Conservation (phyloP, 2,113 vertebrate species). For the Mixornis gularis region DNA sequence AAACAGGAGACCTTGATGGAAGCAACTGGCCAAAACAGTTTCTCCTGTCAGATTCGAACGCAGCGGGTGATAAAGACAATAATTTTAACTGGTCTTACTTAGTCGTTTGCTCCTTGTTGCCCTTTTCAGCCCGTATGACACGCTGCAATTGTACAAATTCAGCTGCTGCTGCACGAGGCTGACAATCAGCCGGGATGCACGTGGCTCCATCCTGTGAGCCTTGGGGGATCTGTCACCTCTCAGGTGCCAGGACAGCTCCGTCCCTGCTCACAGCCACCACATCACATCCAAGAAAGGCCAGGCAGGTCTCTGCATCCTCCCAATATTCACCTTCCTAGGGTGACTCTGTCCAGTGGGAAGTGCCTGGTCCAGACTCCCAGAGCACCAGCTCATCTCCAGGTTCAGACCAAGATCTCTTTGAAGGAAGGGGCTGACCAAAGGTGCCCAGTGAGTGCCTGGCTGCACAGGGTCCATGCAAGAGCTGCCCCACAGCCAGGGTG, state of each 20-base stretch:
- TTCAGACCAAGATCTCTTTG: background rate
- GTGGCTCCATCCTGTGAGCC: fast-evolving
- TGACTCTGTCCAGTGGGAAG: fast-evolving
- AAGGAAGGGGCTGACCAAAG: background rate
- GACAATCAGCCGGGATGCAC: fast-evolving
- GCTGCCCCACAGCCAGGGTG: background rate
- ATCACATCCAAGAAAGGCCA: fast-evolving
- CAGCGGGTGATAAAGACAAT: background rate
- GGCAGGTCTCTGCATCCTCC: fast-evolving
- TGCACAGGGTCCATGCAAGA: fast-evolving
- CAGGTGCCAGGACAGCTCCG: background rate
- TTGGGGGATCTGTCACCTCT: background rate
- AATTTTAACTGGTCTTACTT: background rate
- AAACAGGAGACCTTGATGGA: background rate
- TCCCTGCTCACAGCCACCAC: background rate
- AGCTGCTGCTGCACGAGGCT: background rate
- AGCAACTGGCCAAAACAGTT: background rate
- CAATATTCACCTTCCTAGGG: fast-evolving
- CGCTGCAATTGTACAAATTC: background rate
- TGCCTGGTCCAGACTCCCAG: fast-evolving
- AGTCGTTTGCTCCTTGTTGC: background rate
- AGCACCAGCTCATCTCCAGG: background rate
- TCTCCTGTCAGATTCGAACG: background rate
- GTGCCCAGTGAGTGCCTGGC: fast-evolving
- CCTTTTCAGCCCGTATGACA: background rate